Base-by-base conservation (phyloP, 2,797 vertebrate genomes). In the Acipenser ruthenus region DNA sequence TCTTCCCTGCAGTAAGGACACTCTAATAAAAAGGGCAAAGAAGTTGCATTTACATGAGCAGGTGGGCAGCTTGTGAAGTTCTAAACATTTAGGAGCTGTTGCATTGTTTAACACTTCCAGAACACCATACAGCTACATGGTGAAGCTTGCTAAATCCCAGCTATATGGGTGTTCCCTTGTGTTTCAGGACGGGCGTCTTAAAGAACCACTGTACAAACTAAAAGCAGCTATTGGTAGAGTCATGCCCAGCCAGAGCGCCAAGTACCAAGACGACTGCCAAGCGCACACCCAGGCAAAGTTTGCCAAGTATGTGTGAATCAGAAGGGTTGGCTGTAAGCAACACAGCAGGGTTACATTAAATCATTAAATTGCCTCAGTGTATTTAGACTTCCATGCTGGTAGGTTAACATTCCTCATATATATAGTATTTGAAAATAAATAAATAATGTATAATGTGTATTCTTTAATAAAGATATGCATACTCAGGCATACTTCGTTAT, bases 1-100 rank as follows among this genome's bases (percentile, higher is more conserved):
- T 84, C 85, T 97, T 74, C 93, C 94, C 37, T 97, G 94, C 85
- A 94, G 90, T 78, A 94, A 91, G 82, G 93, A 95, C 15, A 90
- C 93, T 0, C 86, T 99, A 69, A 74, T 95, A 59, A 95, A 94
- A 72, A 84, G 93, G 10, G 93, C 91, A 50, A 92, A 88, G 68
- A 94, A 89, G 68, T 91, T 97, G 8, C 82, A 89, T 68, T 77
- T 91, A 49, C 84, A 81, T 0, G 82, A 91, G 53, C 92, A 92
- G 82, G 86, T 84, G 69, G 72, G 84, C 23, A 18, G 12, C 13
- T 53, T 7, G 1, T n/a, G 11, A 10, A 51, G 13, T 50, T 63
- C 52, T 55, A 37, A 37, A 37, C 23, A 37, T 37, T 37, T 37
- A 3, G 4, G 23, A 37, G 23, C 37, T 37, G 23, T 37, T 37